Conservation (phyloP, 23 tunicate genomes). For the Clavelina lepadiformis region DNA sequence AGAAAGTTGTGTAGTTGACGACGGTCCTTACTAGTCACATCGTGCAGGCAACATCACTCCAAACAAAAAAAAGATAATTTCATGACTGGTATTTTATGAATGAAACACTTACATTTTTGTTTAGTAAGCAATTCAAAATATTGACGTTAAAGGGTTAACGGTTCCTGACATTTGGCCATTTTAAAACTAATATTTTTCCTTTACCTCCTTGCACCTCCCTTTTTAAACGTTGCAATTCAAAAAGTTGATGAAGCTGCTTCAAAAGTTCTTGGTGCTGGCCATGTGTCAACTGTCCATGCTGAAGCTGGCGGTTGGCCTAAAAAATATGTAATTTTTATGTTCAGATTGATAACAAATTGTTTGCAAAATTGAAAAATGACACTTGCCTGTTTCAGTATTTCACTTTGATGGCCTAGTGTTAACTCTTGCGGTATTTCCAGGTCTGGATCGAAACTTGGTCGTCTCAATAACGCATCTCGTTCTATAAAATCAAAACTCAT, state of each 20-base stretch:
- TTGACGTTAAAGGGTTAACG: no score
- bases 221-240: slow-evolving; percentile 63
- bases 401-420: slow-evolving; percentile 77
- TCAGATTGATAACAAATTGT: not conserved
- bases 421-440: slow-evolving; percentile 73
- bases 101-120: no score
- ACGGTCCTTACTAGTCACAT: no score
- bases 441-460: slow-evolving; percentile 77
- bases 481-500: slow-evolving; percentile 3
- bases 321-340: not conserved
- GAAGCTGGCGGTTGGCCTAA: slow-evolving; percentile 74
- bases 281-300: slow-evolving; percentile 69
- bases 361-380: not conserved
- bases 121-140: no score
- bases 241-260: slow-evolving; percentile 83
- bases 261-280: slow-evolving; percentile 79
- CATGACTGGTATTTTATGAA: no score
- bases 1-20: no score
- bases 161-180: no score
- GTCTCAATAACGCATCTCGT: slow-evolving; percentile 21
- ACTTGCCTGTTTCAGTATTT: slow-evolving; percentile 73
- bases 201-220: slow-evolving; percentile 13
- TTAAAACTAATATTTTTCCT: no score
- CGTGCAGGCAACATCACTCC: no score
- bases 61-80: no score